Percentiles rank a stretch among this genome's conserved stretches.
phyloP scores from a whole-genome alignment of 2,888 invertebrate species.

The Platycheirus albimanus region DNA sequence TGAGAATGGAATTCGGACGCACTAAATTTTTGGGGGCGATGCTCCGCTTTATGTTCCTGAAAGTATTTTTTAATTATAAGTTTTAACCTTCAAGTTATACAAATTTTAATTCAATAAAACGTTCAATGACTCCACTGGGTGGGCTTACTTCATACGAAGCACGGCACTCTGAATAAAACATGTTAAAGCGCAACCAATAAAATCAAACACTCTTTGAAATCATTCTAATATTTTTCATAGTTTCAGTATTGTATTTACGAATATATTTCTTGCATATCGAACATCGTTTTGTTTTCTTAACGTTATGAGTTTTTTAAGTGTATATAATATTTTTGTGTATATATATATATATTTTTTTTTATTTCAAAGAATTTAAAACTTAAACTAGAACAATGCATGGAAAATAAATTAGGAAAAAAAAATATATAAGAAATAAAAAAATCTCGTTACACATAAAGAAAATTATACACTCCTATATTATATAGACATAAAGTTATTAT shows the following conservation, averaged over 20 bases:
- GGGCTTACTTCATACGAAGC: no score
- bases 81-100: no score
- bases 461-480: slow-evolving; percentile 69
- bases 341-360: slow-evolving; percentile 58
- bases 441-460: slow-evolving; percentile 52
- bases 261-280: slow-evolving; percentile 74
- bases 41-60: no score
- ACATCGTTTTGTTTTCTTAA: slow-evolving; percentile 75
- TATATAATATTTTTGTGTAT: slow-evolving; percentile 76
- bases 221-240: slow-evolving; percentile 68
- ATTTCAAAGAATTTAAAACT: slow-evolving; percentile 65
- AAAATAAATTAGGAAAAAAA: slow-evolving; percentile 72
- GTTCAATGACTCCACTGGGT: no score
- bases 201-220: slow-evolving; percentile 13
- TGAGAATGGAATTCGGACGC: no score
- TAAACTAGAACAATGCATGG: slow-evolving; percentile 73
- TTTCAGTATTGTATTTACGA: slow-evolving; percentile 74
- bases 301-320: slow-evolving; percentile 75
- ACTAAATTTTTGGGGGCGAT: no score
- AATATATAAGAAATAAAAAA: slow-evolving; percentile 32
- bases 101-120: no score
- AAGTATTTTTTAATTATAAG: no score
- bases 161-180: no score
- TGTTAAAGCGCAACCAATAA: no score
- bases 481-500: slow-evolving; percentile 63